phyloP scores from a whole-genome alignment of 2,888 invertebrate genomes.

The Ditylenchus weischeri region DNA sequence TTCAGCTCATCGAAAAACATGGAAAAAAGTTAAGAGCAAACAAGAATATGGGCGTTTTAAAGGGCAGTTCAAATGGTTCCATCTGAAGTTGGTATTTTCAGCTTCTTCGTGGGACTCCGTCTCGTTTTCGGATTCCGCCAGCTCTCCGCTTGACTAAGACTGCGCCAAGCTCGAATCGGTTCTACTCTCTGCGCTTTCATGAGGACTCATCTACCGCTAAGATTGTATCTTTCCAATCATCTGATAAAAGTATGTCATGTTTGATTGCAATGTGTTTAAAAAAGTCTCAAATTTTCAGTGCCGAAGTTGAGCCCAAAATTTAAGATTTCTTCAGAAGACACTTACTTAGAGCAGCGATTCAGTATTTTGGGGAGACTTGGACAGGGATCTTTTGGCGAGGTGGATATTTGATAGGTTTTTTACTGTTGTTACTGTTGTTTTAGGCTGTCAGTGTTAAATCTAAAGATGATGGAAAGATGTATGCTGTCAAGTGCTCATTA shows the following conservation, averaged over 20 bases:
- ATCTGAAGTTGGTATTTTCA: not conserved
- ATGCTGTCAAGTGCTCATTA: constrained; percentile 71
- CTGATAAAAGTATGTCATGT: constrained; percentile 13
- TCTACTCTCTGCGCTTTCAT: not conserved
- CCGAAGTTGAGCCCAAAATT: too few species aligned
- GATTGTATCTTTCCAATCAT: constrained; percentile 19
- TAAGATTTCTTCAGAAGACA: constrained; percentile 54
- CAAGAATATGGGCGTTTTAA: too few species aligned
- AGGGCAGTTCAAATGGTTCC: too few species aligned
- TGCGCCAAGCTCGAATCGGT: constrained; percentile 15
- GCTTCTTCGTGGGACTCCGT: constrained; percentile 23
- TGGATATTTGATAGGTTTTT: constrained; percentile 35
- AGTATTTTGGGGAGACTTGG: constrained; percentile 68
- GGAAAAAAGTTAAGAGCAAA: too few species aligned
- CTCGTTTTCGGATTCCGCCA: constrained; percentile 18
- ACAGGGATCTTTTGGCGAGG: constrained; percentile 74
- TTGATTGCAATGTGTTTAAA: not conserved
- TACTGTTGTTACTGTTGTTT: not conserved
- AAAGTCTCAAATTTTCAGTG: not conserved
- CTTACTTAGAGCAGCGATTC: constrained; percentile 72
- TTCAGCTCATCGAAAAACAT: too few species aligned
- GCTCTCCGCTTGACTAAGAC: constrained; percentile 21
- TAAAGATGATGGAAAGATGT: constrained; percentile 68
- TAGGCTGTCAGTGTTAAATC: constrained; percentile 69
- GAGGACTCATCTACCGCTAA: constrained; percentile 10